phyloP scores from a whole-genome alignment of 2,797 vertebrate genomes.

The Girardinus metallicus region DNA sequence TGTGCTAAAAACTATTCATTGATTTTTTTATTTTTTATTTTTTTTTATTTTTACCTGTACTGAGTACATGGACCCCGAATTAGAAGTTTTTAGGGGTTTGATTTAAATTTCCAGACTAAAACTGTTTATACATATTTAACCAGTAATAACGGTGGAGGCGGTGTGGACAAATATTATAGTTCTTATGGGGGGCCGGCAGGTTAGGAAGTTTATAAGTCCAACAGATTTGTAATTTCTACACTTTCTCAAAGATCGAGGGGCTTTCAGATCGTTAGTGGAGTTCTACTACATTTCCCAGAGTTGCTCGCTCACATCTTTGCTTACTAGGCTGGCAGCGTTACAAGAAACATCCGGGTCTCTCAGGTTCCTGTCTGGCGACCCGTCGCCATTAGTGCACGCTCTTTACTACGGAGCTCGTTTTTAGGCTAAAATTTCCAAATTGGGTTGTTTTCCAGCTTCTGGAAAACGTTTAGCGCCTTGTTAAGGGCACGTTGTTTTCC shows the following conservation, averaged over 20 bases:
- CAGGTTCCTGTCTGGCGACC: slow-evolving; percentile 86
- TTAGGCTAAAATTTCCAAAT: slow-evolving; percentile 56
- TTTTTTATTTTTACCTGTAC: background rate
- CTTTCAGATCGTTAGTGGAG: background rate
- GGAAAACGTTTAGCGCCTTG: slow-evolving; percentile 70
- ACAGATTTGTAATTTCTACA: background rate
- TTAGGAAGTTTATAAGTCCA: background rate
- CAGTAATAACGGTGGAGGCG: background rate
- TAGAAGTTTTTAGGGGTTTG: background rate
- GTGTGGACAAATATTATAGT: too few relatives aligned
- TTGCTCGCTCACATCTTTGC: background rate
- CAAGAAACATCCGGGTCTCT: slow-evolving; percentile 86
- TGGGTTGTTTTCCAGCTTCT: slow-evolving; percentile 67
- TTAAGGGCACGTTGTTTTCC: slow-evolving; percentile 62
- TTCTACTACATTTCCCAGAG: slow-evolving; percentile 3
- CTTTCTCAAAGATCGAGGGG: background rate
- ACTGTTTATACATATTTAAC: background rate
- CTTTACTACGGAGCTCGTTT: slow-evolving; percentile 36
- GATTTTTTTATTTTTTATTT: background rate
- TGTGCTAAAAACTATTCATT: background rate
- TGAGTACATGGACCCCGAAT: background rate
- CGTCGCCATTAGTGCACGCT: slow-evolving; percentile 89
- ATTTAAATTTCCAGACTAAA: background rate
- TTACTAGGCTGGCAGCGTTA: slow-evolving; percentile 39
- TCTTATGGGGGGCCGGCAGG: background rate